Conservation (phyloP, 2,113 vertebrate genomes). For the Coreoperca whiteheadi region DNA sequence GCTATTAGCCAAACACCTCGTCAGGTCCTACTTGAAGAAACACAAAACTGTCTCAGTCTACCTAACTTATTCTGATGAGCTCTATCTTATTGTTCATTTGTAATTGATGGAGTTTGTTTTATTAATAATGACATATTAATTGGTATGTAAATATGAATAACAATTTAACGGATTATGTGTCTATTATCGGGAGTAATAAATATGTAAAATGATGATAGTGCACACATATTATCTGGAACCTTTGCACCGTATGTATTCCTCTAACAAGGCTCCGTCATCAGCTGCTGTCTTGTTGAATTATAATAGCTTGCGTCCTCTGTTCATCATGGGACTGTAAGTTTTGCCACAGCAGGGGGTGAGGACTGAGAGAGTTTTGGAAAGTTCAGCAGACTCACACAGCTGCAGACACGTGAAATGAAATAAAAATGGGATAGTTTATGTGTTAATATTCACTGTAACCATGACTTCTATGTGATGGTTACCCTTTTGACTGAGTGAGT, state of each 20-base stretch:
- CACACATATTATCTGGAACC: not conserved
- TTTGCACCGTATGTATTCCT: not conserved
- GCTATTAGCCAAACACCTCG: not conserved
- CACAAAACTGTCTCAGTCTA: not conserved
- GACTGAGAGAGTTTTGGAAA: constrained; percentile 29
- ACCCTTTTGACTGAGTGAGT: constrained; percentile 10
- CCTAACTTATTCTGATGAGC: not conserved
- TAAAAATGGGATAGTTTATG: constrained; percentile 41
- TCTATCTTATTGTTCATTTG: not conserved
- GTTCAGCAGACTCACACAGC: constrained; percentile 36
- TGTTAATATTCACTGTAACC: constrained; percentile 44
- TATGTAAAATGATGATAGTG: not conserved
- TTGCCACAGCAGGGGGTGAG: not conserved
- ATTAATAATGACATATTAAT: not conserved
- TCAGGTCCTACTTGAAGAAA: not conserved
- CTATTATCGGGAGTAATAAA: not conserved
- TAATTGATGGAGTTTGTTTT: not conserved
- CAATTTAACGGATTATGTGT: not conserved
- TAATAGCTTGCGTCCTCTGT: not conserved
- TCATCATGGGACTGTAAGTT: constrained; percentile 2
- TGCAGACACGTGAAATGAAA: constrained; percentile 29
- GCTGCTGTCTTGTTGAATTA: not conserved
- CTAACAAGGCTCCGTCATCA: constrained; percentile 9
- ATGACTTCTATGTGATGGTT: constrained; percentile 36
- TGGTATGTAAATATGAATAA: not conserved